Percentiles rank a stretch among this genome's conserved stretches.
Evolutionary conservation across 2,888 invertebrate species (phyloP).

Genomic region (Lottia scabra): DNA sequence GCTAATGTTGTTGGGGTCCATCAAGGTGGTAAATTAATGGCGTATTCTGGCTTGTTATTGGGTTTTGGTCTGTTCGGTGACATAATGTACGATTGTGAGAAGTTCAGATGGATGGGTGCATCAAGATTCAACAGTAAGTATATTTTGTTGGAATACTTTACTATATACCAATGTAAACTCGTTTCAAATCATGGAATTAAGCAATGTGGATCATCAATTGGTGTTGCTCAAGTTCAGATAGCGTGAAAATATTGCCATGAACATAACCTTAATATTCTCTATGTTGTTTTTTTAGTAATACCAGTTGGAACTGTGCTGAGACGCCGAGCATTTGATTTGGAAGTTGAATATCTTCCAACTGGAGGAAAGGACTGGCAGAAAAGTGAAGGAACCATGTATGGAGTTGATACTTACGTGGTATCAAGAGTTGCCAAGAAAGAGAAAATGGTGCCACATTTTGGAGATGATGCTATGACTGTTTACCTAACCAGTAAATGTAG

Average conservation of each 20-base stretch:
- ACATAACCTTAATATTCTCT: too few relatives aligned
- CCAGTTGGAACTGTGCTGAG: conserved; percentile 43
- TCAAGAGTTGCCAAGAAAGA: conserved; percentile 41
- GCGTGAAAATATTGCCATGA: too few relatives aligned
- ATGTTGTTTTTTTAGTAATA: conserved; percentile 36
- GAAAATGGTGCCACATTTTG: conserved; percentile 44
- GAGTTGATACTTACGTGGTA: conserved; percentile 50
- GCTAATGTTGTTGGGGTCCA: conserved; percentile 54
- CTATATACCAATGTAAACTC: not conserved
- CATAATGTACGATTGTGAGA: conserved; percentile 58
- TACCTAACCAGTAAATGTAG: conserved; percentile 49
- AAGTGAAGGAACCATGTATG: conserved; percentile 42
- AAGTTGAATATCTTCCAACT: conserved; percentile 45
- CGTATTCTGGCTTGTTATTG: conserved; percentile 48
- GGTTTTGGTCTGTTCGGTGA: conserved; percentile 57
- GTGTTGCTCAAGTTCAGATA: not conserved
- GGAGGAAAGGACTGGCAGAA: conserved; percentile 36
- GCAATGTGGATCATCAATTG: not conserved
- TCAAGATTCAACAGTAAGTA: conserved; percentile 49
- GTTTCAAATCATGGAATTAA: not conserved
- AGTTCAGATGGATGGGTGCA: conserved; percentile 55
- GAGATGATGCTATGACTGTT: conserved; percentile 43
- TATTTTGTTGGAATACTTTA: too few relatives aligned
- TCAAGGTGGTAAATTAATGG: conserved; percentile 42
- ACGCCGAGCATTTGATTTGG: conserved; percentile 46